Evolutionary conservation across 2,888 invertebrate species (phyloP).

Genomic region (Drosophila seclusa): DNA sequence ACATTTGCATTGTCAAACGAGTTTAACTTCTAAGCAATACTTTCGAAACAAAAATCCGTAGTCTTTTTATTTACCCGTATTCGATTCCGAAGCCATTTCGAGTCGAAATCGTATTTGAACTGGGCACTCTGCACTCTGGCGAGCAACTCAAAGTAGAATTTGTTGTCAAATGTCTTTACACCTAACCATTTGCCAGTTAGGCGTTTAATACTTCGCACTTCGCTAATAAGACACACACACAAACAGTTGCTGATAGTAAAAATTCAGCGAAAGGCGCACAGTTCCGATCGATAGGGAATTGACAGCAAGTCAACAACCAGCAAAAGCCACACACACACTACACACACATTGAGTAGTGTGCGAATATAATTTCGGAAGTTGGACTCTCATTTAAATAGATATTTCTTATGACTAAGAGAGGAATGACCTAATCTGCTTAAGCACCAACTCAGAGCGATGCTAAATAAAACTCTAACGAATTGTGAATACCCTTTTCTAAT

Average conservation of each 20-base stretch:
- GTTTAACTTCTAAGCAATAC: not conserved
- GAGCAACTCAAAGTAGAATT: slow-evolving; percentile 45
- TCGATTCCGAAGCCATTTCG: slow-evolving; percentile 60
- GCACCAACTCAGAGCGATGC: not conserved
- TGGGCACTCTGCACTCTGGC: slow-evolving; percentile 29
- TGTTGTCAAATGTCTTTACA: slow-evolving; percentile 48
- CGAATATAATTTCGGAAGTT: not conserved
- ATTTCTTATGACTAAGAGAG: not conserved
- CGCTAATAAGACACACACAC: slow-evolving; percentile 22
- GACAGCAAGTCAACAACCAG: slow-evolving; percentile 20
- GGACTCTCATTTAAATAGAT: slow-evolving; percentile 6
- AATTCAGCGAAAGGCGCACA: slow-evolving; percentile 20
- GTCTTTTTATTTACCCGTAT: slow-evolving; percentile 57
- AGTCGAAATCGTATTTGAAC: slow-evolving; percentile 22
- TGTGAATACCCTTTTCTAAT: not conserved
- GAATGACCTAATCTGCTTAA: not conserved
- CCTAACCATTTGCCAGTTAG: slow-evolving; percentile 42
- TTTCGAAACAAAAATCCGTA: not conserved
- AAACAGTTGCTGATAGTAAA: slow-evolving; percentile 24
- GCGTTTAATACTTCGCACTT: slow-evolving; percentile 33
- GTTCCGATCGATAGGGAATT: slow-evolving; percentile 6
- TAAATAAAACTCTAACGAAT: not conserved
- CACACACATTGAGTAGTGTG: not conserved
- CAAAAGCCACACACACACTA: not conserved
- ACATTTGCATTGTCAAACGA: not conserved